phyloP scores from a whole-genome alignment of 2,113 vertebrate genomes.

The Zosterops borbonicus region DNA sequence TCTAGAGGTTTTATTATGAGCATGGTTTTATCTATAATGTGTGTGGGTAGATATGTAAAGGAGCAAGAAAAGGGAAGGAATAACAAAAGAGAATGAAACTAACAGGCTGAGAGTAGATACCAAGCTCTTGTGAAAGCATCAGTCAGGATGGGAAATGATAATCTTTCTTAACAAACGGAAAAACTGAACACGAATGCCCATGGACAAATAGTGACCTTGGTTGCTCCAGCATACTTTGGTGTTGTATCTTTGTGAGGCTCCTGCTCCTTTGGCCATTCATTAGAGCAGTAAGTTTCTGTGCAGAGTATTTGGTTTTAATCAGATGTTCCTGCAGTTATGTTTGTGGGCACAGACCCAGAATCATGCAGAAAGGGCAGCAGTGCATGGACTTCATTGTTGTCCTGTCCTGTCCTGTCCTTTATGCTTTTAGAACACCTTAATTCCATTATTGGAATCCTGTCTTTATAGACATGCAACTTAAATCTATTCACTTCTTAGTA shows the following conservation, averaged over 20 bases:
- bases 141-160: neutral
- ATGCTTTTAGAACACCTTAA: neutral
- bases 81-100: neutral
- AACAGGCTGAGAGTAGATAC: neutral
- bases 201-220: neutral
- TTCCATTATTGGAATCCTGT: neutral
- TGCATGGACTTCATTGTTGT: neutral
- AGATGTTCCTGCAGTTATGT: neutral
- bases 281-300: neutral
- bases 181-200: neutral
- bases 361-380: neutral
- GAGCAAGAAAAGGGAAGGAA: neutral
- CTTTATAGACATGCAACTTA: neutral
- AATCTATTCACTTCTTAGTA: neutral
- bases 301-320: neutral
- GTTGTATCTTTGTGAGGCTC: neutral
- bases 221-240: neutral
- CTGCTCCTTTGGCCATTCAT: neutral
- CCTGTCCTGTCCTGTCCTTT: neutral
- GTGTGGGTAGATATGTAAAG: neutral
- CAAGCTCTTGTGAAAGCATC: neutral
- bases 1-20: neutral
- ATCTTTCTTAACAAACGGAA: neutral
- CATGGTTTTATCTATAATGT: neutral
- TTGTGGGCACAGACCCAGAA: neutral